Base-by-base conservation (phyloP, 1,140 invertebrate genomes). In the Leptopilina boulardi region DNA sequence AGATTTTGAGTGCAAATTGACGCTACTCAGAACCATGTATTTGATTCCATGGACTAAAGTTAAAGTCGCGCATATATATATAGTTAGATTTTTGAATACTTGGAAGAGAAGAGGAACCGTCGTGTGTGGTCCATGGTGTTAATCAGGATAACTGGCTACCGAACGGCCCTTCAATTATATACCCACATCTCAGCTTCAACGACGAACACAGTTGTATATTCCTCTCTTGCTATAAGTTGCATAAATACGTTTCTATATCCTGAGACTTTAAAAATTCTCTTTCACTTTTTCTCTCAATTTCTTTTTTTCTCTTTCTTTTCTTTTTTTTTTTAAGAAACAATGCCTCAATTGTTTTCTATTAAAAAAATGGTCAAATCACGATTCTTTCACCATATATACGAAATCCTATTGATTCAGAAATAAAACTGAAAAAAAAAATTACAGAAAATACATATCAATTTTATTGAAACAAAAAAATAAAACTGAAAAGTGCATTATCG, bases 91-190 rank as follows among this genome's bases (percentile, higher is more conserved):
- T 77, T 78, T 81, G 76, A 80, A 81, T 83, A 73, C 77, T 74
- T 66, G 72, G 78, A 77, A 80, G 76, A n/a, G n/a, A n/a, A n/a
- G 74, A 82, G 72, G 79, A 84, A 74, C 47, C 83, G 47, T 82
- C 82, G 86, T 85, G 89, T 90, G 90, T 90, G 89, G 89, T 87
- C 89, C 84, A 70, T 74, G 89, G n/a, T 91, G 90, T 89, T 91
- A 91, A 91, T 91, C 87, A 84, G 79, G 78, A 77, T 80, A 77
- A 84, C 85, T 30, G 79, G 88, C 89, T 91, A 90, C 89, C 87
- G 89, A 90, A 84, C 86, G 85, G 80, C 86, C 85, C 89, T 89
- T 91, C 90, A 91, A 91, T 91, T 91, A 91, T 91, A 88, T 87
- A 86, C 84, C 80, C 80, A 79, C 77, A 75, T 80, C 82, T 80